Evolutionary conservation across 23 tunicate species (phyloP).

Genomic region (Trididemnum miniatum): DNA sequence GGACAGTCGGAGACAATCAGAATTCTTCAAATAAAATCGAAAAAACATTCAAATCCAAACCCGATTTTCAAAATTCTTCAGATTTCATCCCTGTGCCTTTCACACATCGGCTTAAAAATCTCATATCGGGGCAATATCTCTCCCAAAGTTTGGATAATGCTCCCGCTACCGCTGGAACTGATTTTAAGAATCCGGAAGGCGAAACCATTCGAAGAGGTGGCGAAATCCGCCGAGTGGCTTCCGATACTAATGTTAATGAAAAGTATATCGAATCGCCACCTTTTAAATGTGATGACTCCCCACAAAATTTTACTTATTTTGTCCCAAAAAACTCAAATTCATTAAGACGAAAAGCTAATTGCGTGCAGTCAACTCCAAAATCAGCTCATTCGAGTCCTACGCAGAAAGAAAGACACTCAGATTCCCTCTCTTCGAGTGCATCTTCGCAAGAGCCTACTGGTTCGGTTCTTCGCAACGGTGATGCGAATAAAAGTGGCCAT

Average conservation of each 20-base stretch:
- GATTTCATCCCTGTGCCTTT: neutral
- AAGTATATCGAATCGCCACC: neutral
- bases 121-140: neutral
- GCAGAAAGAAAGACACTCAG: no score
- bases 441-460: no score
- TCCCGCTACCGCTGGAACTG: neutral
- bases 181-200: neutral
- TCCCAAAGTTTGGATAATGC: neutral
- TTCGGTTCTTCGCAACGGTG: no score
- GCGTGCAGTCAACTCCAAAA: no score
- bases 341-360: no score
- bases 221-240: constrained; percentile 23
- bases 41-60: neutral
- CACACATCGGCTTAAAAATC: neutral
- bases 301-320: no score
- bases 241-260: neutral
- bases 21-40: neutral
- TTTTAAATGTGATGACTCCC: no score
- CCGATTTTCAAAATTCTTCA: neutral
- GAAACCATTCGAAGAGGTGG: neutral
- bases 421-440: no score
- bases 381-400: no score
- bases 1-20: constrained; percentile 10
- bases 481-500: no score
- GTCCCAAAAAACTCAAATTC: no score